Conservation (phyloP, 2,888 invertebrate species). For the Lysandra bellargus region DNA sequence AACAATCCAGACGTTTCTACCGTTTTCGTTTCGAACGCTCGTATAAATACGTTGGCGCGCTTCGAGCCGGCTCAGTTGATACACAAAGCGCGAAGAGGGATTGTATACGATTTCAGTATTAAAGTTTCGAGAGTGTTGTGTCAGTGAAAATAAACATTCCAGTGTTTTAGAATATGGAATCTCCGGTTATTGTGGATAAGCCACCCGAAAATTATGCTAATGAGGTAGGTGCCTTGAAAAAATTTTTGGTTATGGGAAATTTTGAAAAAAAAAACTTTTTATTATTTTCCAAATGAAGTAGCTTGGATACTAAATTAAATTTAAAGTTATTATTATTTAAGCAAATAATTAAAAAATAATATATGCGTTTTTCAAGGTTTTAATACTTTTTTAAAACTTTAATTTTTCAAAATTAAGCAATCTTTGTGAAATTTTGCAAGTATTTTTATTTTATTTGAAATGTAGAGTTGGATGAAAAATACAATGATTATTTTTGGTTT, state of each 20-base stretch:
- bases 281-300: neutral
- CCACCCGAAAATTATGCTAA: conserved; percentile 80
- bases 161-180: conserved; percentile 76
- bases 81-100: conserved; percentile 54
- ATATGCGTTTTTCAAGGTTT: neutral
- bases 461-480: neutral
- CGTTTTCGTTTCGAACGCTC: conserved; percentile 43
- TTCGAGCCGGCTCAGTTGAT: conserved; percentile 61
- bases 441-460: neutral
- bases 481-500: neutral
- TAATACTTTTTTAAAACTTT: neutral
- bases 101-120: conserved; percentile 48
- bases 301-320: neutral
- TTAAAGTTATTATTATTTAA: neutral
- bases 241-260: neutral
- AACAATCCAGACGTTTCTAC: conserved; percentile 55
- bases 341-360: neutral
- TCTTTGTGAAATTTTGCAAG: neutral
- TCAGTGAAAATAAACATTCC: conserved; percentile 61
- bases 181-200: conserved; percentile 82
- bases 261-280: neutral
- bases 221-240: conserved; percentile 69
- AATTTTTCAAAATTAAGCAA: neutral
- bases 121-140: conserved; percentile 60
- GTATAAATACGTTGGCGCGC: conserved; percentile 62